phyloP scores from a whole-genome alignment of 2,888 invertebrate genomes.

The Microctonus hyperodae region DNA sequence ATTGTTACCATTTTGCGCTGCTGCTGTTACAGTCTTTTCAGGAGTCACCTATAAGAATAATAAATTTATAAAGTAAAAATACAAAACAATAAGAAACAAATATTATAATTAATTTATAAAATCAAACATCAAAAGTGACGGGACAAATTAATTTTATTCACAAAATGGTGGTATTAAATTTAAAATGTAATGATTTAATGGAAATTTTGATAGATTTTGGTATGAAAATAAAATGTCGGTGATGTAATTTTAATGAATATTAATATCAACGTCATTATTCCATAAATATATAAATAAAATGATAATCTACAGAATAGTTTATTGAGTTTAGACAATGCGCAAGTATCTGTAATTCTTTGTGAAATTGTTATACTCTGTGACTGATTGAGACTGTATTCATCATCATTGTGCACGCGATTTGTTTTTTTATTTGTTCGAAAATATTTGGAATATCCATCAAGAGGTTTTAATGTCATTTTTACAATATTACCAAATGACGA shows the following conservation, averaged over 20 bases:
- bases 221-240: constrained; percentile 32
- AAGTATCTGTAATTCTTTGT: constrained; percentile 28
- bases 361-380: background rate
- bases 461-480: constrained; percentile 7
- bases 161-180: background rate
- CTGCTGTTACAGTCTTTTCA: constrained; percentile 12
- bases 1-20: constrained; percentile 50
- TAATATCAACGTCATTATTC: constrained; percentile 47
- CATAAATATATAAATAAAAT: constrained; percentile 51
- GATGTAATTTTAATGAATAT: constrained; percentile 44
- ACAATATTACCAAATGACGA: background rate
- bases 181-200: background rate
- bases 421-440: background rate
- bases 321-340: constrained; percentile 45
- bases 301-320: constrained; percentile 47
- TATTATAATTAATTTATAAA: too few species aligned
- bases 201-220: background rate
- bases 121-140: background rate
- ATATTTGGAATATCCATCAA: background rate
- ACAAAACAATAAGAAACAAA: background rate
- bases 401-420: background rate
- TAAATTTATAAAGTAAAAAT: constrained; percentile 5
- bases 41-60: constrained; percentile 9
- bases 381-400: background rate
- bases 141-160: background rate